Conservation (phyloP, 1,140 invertebrate species). For the Aphidius gifuensis region DNA sequence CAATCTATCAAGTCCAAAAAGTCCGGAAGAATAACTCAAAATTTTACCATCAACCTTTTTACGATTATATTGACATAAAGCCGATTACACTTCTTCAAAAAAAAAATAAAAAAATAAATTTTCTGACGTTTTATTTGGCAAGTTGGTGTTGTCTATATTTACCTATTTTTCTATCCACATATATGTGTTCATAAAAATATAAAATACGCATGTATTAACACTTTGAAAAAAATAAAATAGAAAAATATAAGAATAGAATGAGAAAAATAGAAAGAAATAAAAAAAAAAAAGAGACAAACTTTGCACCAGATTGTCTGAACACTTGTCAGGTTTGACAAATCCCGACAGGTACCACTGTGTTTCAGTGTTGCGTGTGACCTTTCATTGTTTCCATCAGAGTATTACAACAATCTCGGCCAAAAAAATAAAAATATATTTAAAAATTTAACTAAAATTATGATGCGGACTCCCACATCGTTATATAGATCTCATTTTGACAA, state of each 20-base stretch:
- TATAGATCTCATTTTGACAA: not conserved
- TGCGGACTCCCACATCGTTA: not conserved
- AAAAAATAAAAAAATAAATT: no score
- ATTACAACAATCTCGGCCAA: constrained; percentile 38
- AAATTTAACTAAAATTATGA: constrained; percentile 2
- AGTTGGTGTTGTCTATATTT: no score
- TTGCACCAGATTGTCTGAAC: not conserved
- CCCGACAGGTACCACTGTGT: constrained; percentile 33
- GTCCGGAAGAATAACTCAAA: no score
- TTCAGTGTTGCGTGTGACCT: constrained; percentile 34
- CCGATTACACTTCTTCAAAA: constrained; percentile 34
- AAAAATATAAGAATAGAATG: constrained; percentile 6
- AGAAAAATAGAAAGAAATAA: not conserved
- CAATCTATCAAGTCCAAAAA: not conserved
- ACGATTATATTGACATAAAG: constrained; percentile 25
- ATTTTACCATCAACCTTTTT: no score
- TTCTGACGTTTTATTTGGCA: no score
- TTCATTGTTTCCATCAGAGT: constrained; percentile 31
- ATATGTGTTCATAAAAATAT: no score
- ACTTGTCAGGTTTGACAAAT: constrained; percentile 24
- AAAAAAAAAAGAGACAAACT: not conserved
- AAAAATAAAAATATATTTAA: constrained; percentile 4
- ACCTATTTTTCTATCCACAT: no score
- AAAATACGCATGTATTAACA: not conserved
- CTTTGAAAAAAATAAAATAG: not conserved